Evolutionary conservation across 2,797 vertebrate genomes (phyloP).

Genomic region (Accipiter badius): DNA sequence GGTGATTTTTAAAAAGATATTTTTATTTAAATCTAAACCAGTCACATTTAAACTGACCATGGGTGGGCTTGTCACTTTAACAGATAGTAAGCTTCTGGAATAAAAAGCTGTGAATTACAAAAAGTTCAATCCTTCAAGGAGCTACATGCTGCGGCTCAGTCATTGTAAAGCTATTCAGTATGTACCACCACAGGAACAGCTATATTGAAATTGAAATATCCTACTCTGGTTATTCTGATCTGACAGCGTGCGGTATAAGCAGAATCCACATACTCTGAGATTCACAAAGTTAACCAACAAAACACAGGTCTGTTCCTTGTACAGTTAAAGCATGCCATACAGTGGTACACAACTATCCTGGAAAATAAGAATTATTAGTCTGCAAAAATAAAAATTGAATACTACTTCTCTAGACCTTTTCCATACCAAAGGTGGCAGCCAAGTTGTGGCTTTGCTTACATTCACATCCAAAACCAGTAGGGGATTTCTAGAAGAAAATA

Average conservation of each 20-base stretch:
- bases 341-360: background rate
- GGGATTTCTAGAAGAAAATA: background rate
- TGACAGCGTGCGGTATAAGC: background rate
- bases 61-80: background rate
- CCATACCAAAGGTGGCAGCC: background rate
- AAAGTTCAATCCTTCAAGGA: background rate
- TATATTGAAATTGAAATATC: fast-evolving
- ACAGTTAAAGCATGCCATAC: background rate
- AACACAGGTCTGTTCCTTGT: background rate
- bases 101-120: background rate
- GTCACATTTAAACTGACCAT: background rate
- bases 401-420: background rate
- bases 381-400: background rate
- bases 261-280: background rate
- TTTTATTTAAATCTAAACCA: background rate
- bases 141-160: background rate
- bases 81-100: background rate
- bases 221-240: background rate
- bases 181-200: background rate
- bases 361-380: background rate
- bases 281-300: background rate
- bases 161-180: background rate
- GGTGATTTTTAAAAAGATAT: background rate
- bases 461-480: background rate
- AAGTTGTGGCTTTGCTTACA: background rate